Evolutionary conservation across 2,797 vertebrate species (phyloP), one percentile per base, ranked within the genome.

Genomic region (Pseudomugil tenellus): DNA sequence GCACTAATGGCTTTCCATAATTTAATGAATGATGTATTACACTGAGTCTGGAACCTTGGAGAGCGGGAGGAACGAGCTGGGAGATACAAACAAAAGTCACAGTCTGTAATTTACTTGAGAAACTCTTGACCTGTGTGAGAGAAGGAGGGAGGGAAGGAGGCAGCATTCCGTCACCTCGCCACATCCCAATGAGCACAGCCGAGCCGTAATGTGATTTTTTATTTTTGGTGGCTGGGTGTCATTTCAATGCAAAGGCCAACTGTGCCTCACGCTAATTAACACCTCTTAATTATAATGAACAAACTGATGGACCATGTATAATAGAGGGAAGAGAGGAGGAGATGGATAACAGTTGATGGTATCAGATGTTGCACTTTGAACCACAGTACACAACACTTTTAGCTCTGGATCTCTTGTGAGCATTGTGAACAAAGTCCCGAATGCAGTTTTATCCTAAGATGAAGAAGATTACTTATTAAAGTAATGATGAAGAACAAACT

Each of bases 21-120:
- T 96, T 93, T 96, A 95, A 97, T 96, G 95, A 96, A 95, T 95
- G 94, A 96, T 96, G 94, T 94, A 95, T 94, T 93, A 90, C 94
- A 90, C 91, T 77, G 89, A 93, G 89, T 89, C 83, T 89, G 92
- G 93, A 93, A 94, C 94, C 91, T 93, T 82, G 84, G 92, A 93
- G 93, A 95, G 89, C 75, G 77, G 90, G 72, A 89, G 73, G 83
- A 91, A 88, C 70, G 80, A 92, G 92, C 72, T 51, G 70, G 90
- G 91, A 93, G 92, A 87, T 84, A 91, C 87, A 92, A 88, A 92
- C 90, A 91, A 87, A 93, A 95, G 91, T 83, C 77, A 71, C 59
- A 26, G 78, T 21, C 69, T 67, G 76, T 83, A 87, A 89, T 89
- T 88, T 82, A 78, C 84, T 84, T 35, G 49, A 56, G 77, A 78